Conservation (phyloP, 2,888 invertebrate species). For the Acrocyrtus sp. region DNA sequence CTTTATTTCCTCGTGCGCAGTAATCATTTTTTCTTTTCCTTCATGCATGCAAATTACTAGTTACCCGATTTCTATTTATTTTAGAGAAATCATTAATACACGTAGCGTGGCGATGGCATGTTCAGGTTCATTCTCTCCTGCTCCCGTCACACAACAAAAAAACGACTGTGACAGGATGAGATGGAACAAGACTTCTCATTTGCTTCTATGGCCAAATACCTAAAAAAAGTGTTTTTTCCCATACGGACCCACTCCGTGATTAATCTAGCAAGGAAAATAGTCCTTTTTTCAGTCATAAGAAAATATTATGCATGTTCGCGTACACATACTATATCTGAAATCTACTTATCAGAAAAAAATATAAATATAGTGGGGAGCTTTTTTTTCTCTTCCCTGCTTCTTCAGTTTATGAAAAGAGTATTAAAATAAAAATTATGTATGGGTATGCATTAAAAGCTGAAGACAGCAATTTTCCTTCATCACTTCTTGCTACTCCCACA, state of each 20-base stretch:
- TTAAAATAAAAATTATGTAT: constrained; percentile 37
- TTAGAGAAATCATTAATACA: constrained; percentile 54
- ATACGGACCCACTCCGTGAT: no score
- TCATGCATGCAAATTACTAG: constrained; percentile 59
- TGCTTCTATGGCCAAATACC: no score
- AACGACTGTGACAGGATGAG: constrained; percentile 41
- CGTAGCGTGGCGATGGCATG: constrained; percentile 20
- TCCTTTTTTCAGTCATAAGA: no score
- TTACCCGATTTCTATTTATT: constrained; percentile 48
- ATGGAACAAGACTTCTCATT: constrained; percentile 35
- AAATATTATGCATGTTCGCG: no score
- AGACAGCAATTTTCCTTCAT: constrained; percentile 47
- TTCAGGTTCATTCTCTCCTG: no score
- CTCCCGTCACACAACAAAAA: constrained; percentile 22
- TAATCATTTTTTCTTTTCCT: neutral
- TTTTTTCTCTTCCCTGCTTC: constrained; percentile 2
- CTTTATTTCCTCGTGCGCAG: constrained; percentile 3
- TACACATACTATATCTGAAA: no score
- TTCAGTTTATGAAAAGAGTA: constrained; percentile 29
- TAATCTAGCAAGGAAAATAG: no score
- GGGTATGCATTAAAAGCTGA: constrained; percentile 30
- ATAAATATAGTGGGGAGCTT: no score
- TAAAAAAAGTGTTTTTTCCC: no score
- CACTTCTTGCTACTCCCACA: constrained; percentile 6
- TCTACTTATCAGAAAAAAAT: no score